Conservation (phyloP, 1,140 invertebrate genomes). For the Hypothenemus hampei region DNA sequence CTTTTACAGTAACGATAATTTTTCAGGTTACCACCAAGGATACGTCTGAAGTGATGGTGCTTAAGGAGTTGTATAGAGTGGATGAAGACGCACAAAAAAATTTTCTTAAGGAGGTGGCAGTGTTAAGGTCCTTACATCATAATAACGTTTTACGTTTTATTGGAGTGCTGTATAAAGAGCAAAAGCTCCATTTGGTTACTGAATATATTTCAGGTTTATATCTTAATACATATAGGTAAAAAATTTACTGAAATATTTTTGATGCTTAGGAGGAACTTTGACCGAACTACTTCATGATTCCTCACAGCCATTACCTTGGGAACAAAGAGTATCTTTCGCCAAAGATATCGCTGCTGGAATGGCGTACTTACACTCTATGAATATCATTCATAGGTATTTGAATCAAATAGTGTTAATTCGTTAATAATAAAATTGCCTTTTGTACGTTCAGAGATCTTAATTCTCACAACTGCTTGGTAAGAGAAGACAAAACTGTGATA, state of each 20-base stretch:
- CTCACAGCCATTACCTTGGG: constrained; percentile 70
- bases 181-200: constrained; percentile 84
- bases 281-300: constrained; percentile 76
- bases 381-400: constrained; percentile 86
- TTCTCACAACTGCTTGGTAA: constrained; percentile 92
- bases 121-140: constrained; percentile 80
- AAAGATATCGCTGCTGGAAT: constrained; percentile 90
- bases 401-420: background rate
- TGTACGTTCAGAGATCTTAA: constrained; percentile 67
- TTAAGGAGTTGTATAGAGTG: constrained; percentile 89
- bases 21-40: constrained; percentile 65
- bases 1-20: background rate
- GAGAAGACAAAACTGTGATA: constrained; percentile 78
- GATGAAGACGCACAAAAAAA: constrained; percentile 92
- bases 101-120: constrained; percentile 90
- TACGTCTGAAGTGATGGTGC: constrained; percentile 89
- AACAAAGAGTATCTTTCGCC: constrained; percentile 75
- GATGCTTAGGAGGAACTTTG: constrained; percentile 62
- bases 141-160: constrained; percentile 88
- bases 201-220: constrained; percentile 73
- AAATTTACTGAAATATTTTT: constrained; percentile 38
- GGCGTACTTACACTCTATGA: constrained; percentile 89
- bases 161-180: constrained; percentile 90
- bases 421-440: background rate
- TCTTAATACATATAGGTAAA: background rate